A percentile compares a stretch with the other conserved stretches of the same genome.
These are phyloP conservation scores for Pempheris klunzingeri DNA, from an alignment of 2,797 vertebrate genomes.

Conservation along the genomic window DNA sequence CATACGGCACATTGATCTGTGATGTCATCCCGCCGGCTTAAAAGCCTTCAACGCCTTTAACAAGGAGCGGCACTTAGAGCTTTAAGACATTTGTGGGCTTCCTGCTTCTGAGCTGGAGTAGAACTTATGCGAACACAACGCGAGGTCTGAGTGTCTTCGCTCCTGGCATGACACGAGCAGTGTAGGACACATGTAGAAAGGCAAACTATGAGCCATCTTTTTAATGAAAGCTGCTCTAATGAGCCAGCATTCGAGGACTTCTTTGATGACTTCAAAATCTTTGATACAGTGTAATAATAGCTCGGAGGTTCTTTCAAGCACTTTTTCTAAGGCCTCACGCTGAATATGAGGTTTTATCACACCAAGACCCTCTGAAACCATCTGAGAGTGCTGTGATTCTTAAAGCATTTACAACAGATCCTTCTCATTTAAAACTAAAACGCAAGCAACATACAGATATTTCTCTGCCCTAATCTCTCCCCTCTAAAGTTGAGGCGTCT, in stretches of 20 bases:
- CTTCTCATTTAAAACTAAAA: conserved; percentile 41
- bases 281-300: conserved; percentile 43
- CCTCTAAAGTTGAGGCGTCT: conserved; percentile 40
- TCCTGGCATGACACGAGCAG: not conserved
- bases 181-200: conserved; percentile 3
- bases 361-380: conserved; percentile 17
- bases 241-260: conserved; percentile 37
- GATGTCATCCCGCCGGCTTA: conserved; percentile 13
- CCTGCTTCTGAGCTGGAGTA: not conserved
- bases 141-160: conserved; percentile 17
- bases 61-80: conserved; percentile 14
- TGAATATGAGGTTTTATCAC: conserved; percentile 36
- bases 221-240: conserved; percentile 60
- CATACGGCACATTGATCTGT: conserved; percentile 41
- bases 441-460: conserved; percentile 56
- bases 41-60: conserved; percentile 17
- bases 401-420: conserved; percentile 20
- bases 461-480: conserved; percentile 37
- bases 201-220: conserved; percentile 28
- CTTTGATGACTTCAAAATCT: conserved; percentile 58
- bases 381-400: conserved; percentile 22
- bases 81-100: conserved; percentile 21
- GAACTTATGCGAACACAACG: conserved; percentile 8
- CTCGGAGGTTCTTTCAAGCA: conserved; percentile 40
- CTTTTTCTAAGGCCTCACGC: conserved; percentile 18